Conservation (phyloP, 2,888 invertebrate genomes). For the Lagria hirta region DNA sequence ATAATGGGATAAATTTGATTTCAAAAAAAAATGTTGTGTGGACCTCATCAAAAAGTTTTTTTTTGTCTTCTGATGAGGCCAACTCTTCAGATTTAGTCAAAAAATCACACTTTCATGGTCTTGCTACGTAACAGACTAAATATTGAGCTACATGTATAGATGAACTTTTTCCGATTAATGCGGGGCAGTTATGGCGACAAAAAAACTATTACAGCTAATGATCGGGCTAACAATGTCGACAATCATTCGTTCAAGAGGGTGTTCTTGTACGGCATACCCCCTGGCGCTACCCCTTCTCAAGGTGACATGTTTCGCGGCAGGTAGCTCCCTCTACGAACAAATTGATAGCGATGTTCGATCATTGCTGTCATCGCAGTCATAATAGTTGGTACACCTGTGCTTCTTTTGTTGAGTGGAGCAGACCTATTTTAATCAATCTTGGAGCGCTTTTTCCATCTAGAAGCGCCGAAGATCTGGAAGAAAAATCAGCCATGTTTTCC, state of each 20-base stretch:
- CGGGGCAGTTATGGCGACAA: too few species aligned
- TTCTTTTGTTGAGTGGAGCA: conserved; percentile 22
- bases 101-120: too few species aligned
- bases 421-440: conserved; percentile 8
- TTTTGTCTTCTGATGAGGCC: too few species aligned
- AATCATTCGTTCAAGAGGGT: conserved; percentile 33
- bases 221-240: conserved; percentile 33
- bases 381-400: conserved; percentile 28
- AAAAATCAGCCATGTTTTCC: conserved; percentile 35
- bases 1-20: too few species aligned
- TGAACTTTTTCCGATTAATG: too few species aligned
- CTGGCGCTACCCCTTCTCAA: conserved; percentile 37
- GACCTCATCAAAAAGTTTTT: too few species aligned
- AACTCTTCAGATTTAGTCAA: too few species aligned
- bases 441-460: conserved; percentile 4
- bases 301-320: conserved; percentile 40
- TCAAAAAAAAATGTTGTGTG: too few species aligned
- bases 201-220: conserved; percentile 18
- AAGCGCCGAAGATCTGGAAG: conserved; percentile 24
- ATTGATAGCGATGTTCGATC: conserved; percentile 34
- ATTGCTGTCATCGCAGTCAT: conserved; percentile 33
- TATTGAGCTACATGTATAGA: not conserved
- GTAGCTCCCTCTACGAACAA: conserved; percentile 27
- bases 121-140: too few species aligned
- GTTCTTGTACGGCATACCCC: conserved; percentile 31